Base-by-base conservation (phyloP, 2,888 invertebrate genomes). In the Conus canariensis region DNA sequence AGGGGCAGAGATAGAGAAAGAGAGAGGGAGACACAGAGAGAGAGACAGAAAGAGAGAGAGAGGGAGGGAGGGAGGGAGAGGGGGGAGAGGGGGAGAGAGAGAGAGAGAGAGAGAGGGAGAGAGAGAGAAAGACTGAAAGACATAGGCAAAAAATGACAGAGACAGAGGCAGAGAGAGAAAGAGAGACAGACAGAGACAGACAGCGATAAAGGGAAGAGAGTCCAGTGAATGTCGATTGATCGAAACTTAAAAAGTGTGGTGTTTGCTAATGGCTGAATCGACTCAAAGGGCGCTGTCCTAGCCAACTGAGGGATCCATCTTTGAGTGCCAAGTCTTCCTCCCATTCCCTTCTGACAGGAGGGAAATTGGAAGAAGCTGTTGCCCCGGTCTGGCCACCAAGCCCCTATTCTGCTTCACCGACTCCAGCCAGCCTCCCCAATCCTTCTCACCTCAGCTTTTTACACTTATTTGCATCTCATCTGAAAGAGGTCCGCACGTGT, bases 321-420 rank as follows among this genome's bases (percentile, higher is more conserved):
- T 45, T 45, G 45, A 45, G 45, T 45, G 45, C 45, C 45, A 45
- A 45, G 45, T 25, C 64, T 25, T 5, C 60, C 25, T 19, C 85
- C 85, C 60, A 85, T 85, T 85, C 19, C 64, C 8, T 25, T 64
- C 60, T 85, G 85, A 85, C 60, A 60, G 85, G 25, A 25, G 60
- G 85, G 85, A 85, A 85, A 85, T 85, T 60, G 85, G 56, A 64
- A 85, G 85, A 60, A 56, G 64, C 25, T n/a, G 85, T 56, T 25
- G 58, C 58, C 58, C 19, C 59, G 7, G 58, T n/a, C 22, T 19
- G 85, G 30, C 30, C 30, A 19, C 16, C 19, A 30, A 16, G n/a
- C 6, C 82, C 45, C 9, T 25, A 22, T 82, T 82, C 30, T 82
- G 82, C 82, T 22, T 82, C 82, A 19, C 30, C 6, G 56, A 30